Evolutionary conservation across 2,797 vertebrate genomes (phyloP), one percentile per base, ranked within the genome.

Genomic region (Falco biarmicus): DNA sequence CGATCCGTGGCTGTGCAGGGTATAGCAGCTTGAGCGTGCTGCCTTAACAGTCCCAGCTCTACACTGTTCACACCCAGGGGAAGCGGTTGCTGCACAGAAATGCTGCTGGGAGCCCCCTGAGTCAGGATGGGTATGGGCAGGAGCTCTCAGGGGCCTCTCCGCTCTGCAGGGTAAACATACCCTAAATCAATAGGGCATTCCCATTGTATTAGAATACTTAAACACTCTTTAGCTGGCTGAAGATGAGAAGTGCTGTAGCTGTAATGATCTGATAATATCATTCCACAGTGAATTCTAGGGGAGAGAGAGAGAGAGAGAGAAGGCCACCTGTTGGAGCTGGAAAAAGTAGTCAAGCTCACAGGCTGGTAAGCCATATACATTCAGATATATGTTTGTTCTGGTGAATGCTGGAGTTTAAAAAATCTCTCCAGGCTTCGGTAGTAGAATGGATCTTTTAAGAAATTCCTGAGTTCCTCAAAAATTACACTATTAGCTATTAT

Each of bases 1-100:
- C 0, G 0, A 16, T 13, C 25, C 48, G 51, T 47, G 29, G 21
- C 9, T 77, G 47, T 73, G 82, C 24, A 47, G 32, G 4, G 11
- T 41, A 3, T 5, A 13, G 37, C 26, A 61, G 32, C 11, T 73
- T 4, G 10, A 22, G 7, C 48, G 19, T n/a, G 32, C n/a, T 77
- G 34, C 39, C 15, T 3, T 17, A 11, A 11, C 5, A 45, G 31
- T 9, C 28, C 24, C 28, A 64, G 10, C 31, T 53, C 5, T 0
- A 9, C 0, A 0, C 19, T 89, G 13, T 11, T 71, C 50, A 79
- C 31, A 78, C 25, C 15, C 69, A 45, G 37, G 41, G 17, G 50
- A 76, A 37, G 11, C 14, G 9, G 5, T 56, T 84, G 74, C 48
- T 66, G 17, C 37, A 54, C 15, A 26, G 57, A 45, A 45, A 45